phyloP scores from a whole-genome alignment of 64 coral and sea anemone species.

The Montipora foliosa region DNA sequence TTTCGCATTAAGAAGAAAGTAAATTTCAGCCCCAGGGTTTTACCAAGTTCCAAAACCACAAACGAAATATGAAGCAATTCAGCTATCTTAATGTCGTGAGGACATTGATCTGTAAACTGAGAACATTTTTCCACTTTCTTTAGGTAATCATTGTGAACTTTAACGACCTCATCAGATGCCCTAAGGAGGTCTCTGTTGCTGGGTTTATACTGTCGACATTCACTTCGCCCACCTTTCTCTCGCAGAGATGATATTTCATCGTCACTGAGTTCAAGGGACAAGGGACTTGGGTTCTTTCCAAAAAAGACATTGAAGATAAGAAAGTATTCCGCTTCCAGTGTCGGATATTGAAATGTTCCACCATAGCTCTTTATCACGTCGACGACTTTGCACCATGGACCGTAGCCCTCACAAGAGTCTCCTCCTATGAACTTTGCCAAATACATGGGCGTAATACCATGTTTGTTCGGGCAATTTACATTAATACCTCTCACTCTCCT shows the following conservation, averaged over 20 bases:
- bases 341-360: slow-evolving; percentile 57
- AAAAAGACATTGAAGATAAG: slow-evolving; percentile 71
- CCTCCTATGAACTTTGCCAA: slow-evolving; percentile 69
- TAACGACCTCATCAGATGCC: slow-evolving; percentile 48
- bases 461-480: slow-evolving; percentile 73
- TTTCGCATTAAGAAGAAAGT: background rate
- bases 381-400: slow-evolving; percentile 84
- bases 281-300: background rate
- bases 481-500: slow-evolving; percentile 44
- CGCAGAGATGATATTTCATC: slow-evolving; percentile 24
- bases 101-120: background rate
- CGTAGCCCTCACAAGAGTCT: slow-evolving; percentile 47
- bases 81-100: background rate
- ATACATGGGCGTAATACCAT: slow-evolving; percentile 85
- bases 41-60: background rate
- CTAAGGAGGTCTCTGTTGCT: background rate
- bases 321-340: slow-evolving; percentile 64
- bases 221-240: slow-evolving; percentile 1
- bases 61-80: background rate
- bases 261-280: slow-evolving; percentile 36
- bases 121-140: slow-evolving; percentile 26
- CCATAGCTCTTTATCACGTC: slow-evolving; percentile 51
- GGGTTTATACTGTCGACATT: background rate
- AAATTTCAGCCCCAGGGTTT: too few relatives aligned
- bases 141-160: background rate